These are phyloP conservation scores for Drosophila tsacasi DNA, from an alignment of 1,140 invertebrate species.

Conservation along the genomic window DNA sequence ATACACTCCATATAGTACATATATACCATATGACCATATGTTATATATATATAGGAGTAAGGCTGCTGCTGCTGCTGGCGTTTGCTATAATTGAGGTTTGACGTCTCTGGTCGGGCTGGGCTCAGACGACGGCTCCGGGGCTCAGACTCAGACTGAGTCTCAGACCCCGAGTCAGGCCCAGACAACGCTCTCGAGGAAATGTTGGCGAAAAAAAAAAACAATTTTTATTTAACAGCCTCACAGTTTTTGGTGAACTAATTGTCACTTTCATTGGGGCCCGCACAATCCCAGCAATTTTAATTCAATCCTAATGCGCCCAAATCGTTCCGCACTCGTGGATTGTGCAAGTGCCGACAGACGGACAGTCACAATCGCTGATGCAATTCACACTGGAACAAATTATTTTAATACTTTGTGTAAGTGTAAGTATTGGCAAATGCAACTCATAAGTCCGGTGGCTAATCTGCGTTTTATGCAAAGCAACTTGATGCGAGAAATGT, in stretches of 20 bases:
- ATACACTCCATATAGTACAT: conserved; percentile 18
- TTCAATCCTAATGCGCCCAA: conserved; percentile 79
- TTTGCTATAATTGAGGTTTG: conserved; percentile 69
- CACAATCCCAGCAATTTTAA: conserved; percentile 81
- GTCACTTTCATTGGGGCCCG: conserved; percentile 73
- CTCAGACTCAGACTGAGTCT: conserved; percentile 10
- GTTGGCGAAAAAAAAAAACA: conserved; percentile 32
- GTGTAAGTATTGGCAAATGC: conserved; percentile 37
- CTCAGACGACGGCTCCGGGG: conserved; percentile 49
- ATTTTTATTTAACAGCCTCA: conserved; percentile 38
- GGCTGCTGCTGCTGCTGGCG: conserved; percentile 65
- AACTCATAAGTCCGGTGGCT: conserved; percentile 49
- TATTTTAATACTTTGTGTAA: conserved; percentile 40
- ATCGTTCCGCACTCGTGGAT: conserved; percentile 47
- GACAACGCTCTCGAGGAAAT: conserved; percentile 71
- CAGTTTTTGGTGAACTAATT: conserved; percentile 64
- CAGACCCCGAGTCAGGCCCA: not conserved
- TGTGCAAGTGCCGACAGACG: conserved; percentile 51
- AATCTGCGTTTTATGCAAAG: conserved; percentile 65
- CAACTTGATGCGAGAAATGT: conserved; percentile 26
- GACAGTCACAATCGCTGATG: conserved; percentile 26
- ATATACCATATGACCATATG: conserved; percentile 41
- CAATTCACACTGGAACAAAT: conserved; percentile 49
- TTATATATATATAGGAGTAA: conserved; percentile 40
- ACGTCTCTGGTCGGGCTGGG: conserved; percentile 41